Percentiles rank a stretch among this genome's conserved stretches.
Evolutionary conservation across 2,888 invertebrate species (phyloP).

Genomic region (Apoda limacodes): DNA sequence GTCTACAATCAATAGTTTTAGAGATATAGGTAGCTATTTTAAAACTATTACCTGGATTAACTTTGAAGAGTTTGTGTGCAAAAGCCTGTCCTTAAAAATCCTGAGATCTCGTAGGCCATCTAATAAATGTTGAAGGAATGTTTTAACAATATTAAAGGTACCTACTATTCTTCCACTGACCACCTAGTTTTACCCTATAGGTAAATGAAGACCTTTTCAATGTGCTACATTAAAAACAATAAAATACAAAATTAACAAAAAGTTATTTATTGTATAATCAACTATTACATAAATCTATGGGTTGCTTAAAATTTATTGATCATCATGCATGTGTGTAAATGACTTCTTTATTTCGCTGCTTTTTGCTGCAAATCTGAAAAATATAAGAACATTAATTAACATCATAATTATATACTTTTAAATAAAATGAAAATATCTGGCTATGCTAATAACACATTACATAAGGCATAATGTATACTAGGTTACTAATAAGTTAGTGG

Average conservation of each 20-base stretch:
- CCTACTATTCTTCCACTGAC: no score
- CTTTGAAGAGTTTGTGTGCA: no score
- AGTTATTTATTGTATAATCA: not conserved
- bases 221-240: not conserved
- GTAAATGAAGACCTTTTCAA: no score
- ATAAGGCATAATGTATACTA: no score
- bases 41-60: no score
- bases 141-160: conserved; percentile 28
- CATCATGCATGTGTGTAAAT: not conserved
- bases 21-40: no score
- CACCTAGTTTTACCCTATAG: no score
- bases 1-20: no score
- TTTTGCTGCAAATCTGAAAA: conserved; percentile 42
- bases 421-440: no score
- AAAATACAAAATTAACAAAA: not conserved
- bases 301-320: not conserved
- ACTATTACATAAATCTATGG: not conserved
- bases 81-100: no score
- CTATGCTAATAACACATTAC: no score
- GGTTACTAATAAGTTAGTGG: not conserved
- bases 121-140: conserved; percentile 9
- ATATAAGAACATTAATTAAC: conserved; percentile 8
- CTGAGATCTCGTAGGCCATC: no score
- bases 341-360: conserved; percentile 29
- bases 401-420: conserved; percentile 6